Evolutionary conservation across 1,140 invertebrate genomes (phyloP).

Genomic region (Megalopta genalis): DNA sequence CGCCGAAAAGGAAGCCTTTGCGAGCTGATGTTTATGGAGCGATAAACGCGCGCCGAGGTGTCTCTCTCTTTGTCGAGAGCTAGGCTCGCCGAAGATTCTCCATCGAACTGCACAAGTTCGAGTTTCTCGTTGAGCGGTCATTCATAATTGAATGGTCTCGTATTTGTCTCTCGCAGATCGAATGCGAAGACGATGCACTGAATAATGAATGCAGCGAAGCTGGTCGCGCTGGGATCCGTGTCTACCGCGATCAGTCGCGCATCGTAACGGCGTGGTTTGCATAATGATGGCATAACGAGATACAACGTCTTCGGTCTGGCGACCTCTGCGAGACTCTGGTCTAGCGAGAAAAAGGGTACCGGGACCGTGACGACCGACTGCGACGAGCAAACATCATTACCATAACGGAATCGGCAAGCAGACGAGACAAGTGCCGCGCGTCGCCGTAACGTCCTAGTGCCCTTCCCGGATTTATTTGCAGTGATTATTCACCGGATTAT

Average conservation of each 20-base stretch:
- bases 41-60: neutral
- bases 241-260: constrained; percentile 18
- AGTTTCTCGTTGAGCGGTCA: too few species aligned
- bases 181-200: neutral
- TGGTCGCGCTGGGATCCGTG: too few species aligned
- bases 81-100: too few species aligned
- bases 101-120: too few species aligned
- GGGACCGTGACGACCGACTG: neutral
- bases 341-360: constrained; percentile 25
- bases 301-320: neutral
- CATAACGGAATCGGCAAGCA: constrained; percentile 35
- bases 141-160: too few species aligned
- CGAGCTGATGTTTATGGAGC: neutral
- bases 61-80: neutral
- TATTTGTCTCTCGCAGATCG: too few species aligned
- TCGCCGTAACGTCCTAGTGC: neutral
- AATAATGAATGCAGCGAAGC: constrained; percentile 2
- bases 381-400: constrained; percentile 32
- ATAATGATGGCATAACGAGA: constrained; percentile 43
- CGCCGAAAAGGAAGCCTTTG: neutral
- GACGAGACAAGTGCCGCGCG: too few species aligned
- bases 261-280: constrained; percentile 30
- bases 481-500: neutral
- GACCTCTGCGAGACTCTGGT: neutral
- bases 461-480: neutral